Base-by-base conservation (phyloP, 2,797 vertebrate species). In the Perodicticus potto region DNA sequence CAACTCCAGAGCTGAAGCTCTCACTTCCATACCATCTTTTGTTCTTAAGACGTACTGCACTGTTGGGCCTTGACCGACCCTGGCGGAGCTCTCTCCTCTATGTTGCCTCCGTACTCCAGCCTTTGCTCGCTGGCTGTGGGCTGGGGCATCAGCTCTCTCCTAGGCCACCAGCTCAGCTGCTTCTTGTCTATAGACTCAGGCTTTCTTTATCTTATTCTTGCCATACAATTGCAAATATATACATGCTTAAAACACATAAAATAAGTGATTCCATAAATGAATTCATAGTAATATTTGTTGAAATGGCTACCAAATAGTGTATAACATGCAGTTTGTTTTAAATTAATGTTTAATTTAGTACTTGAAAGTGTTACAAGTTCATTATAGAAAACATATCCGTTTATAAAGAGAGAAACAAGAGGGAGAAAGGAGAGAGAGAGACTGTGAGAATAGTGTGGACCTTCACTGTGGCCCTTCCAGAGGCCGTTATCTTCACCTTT, bases 41-140 rank as follows among this genome's bases (percentile, higher is more conserved):
- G 67, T 1, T 55, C 82, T 61, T 37, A 29, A 43, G 37, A 55
- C 34, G 25, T 57, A 43, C 7, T 19, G 3, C n/a, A 67, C n/a
- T 11, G 12, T 43, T 9, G n/a, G 59, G 49, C 10, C 22, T 49
- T 9, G 63, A 65, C 59, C 5, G 6, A 25, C 5, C 23, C 67
- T 53, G 55, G n/a, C 80, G 43, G 59, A 12, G 22, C 19, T 34
- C 12, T 29, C 23, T 65, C 37, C 14, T 20, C n/a, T 16, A 9
- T 7, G 45, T n/a, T 1, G n/a, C 29, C 8, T 6, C 53, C 1
- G 0, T 23, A 14, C 29, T 43, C 74, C 11, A 0, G 49, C 19
- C 76, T 81, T 32, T 13, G 34, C 17, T 43, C 7, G 19, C 12
- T 10, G 1, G 5, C 34, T 32, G 1, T 11, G 12, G 45, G 27